phyloP scores from a whole-genome alignment of 2,113 vertebrate species.

The Procapra przewalskii region DNA sequence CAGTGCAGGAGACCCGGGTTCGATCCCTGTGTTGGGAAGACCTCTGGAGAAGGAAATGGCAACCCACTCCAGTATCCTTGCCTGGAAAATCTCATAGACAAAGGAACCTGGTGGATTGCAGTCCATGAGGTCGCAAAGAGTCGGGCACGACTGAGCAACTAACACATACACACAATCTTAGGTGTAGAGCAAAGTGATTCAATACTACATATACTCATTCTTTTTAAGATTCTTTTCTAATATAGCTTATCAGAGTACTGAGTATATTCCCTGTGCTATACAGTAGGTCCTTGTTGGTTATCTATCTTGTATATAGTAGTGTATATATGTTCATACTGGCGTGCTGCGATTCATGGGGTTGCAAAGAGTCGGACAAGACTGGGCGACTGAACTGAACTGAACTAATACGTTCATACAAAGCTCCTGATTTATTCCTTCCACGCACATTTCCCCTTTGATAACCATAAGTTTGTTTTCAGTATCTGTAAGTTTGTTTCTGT shows the following conservation, averaged over 20 bases:
- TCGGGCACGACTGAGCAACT: too few species aligned
- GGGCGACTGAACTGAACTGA: too few species aligned
- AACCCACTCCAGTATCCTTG: too few species aligned
- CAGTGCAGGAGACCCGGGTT: too few species aligned
- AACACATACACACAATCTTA: not conserved
- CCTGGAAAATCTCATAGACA: too few species aligned
- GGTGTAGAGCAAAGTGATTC: not conserved
- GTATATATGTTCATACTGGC: not conserved
- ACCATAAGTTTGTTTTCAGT: not conserved
- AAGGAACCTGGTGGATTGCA: too few species aligned
- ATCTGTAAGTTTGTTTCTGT: not conserved
- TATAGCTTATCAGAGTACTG: not conserved
- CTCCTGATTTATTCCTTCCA: not conserved
- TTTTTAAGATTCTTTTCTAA: not conserved
- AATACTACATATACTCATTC: not conserved
- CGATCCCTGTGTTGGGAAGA: too few species aligned
- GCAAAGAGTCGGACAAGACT: too few species aligned
- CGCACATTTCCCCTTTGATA: not conserved
- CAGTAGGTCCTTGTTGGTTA: not conserved
- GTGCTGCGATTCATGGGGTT: too few species aligned
- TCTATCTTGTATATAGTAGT: not conserved
- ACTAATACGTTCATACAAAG: not conserved
- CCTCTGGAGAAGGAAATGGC: too few species aligned
- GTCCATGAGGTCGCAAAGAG: too few species aligned
- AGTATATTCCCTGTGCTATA: not conserved